Evolutionary conservation across 37 sponge, comb jelly and placozoan species (phyloP), one percentile per base, ranked within the genome.

Genomic region (Petrosia ficiformis): DNA sequence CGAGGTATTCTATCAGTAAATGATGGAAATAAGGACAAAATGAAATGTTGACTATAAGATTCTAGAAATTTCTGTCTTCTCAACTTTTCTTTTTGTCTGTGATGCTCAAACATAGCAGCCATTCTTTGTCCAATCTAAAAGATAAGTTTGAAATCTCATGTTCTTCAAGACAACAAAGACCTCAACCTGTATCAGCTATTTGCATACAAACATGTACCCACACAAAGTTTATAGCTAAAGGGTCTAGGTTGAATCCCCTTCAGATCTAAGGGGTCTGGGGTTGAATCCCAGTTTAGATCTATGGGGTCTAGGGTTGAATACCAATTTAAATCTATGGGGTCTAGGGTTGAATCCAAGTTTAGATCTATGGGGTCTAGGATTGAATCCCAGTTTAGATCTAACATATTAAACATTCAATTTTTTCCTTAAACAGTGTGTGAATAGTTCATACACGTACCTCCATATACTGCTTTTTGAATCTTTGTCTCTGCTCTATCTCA

Each of bases 11-110:
- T 74, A 22, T 79, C 75, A 2, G 75, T 56, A 25, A 86, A 74
- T 39, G 77, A 71, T 44, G 86, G 86, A 57, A 86, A 86, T 37
- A 86, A 68, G 0, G 86, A 58, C 25, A 57, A 19, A 56, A 86
- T 38, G 57, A 86, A 86, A 40, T 86, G 86, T 8, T 75, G 75
- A 16, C 81, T 63, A 74, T 70, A 67, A 35, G 22, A 36, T 14
- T 61, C 57, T 2, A 48, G 30, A 34, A 86, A 86, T 21, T 32
- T 3, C 22, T 60, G 63, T 34, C 86, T 35, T 42, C 59, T 41
- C 36, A 24, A 41, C 31, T 70, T 80, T 69, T 86, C 86, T 33
- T 73, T 69, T 4, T 86, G 74, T 44, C 86, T 38, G 21, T 69
- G 75, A 38, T 28, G 28, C 35, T 56, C 30, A 42, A 86, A 60